phyloP scores from a whole-genome alignment of 2,888 invertebrate genomes.

The Eledona agricola region DNA sequence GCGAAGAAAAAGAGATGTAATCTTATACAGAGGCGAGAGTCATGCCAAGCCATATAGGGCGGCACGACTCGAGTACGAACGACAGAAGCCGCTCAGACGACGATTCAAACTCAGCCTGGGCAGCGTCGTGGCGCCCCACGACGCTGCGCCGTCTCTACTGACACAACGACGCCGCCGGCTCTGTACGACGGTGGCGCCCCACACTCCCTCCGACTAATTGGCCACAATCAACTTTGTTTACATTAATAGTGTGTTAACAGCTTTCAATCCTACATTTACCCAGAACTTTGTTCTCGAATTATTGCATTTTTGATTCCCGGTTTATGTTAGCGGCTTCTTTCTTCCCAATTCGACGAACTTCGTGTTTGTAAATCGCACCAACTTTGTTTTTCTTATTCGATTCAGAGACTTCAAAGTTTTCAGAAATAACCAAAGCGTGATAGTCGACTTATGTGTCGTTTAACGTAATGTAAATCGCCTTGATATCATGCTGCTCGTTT shows the following conservation, averaged over 20 bases:
- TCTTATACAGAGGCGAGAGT: slow-evolving; percentile 62
- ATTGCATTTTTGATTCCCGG: slow-evolving; percentile 9
- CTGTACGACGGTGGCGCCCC: slow-evolving; percentile 40
- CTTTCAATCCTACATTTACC: slow-evolving; percentile 46
- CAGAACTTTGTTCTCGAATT: slow-evolving; percentile 25
- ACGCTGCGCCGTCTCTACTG: slow-evolving; percentile 33
- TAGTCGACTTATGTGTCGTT: too few relatives aligned
- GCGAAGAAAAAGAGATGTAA: slow-evolving; percentile 63
- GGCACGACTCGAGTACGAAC: slow-evolving; percentile 58
- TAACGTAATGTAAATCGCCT: too few relatives aligned
- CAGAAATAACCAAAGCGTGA: too few relatives aligned
- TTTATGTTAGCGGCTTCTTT: slow-evolving; percentile 19
- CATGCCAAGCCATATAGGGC: slow-evolving; percentile 64
- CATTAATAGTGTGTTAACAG: slow-evolving; percentile 48
- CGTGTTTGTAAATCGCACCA: too few relatives aligned
- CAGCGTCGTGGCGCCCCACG: slow-evolving; percentile 21
- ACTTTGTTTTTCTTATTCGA: too few relatives aligned
- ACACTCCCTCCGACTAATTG: slow-evolving; percentile 41
- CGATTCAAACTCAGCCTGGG: slow-evolving; percentile 38
- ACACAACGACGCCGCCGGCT: slow-evolving; percentile 34
- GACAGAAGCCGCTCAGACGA: slow-evolving; percentile 52
- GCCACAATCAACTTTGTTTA: slow-evolving; percentile 51
- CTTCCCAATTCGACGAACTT: too few relatives aligned
- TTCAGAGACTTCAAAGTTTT: too few relatives aligned
- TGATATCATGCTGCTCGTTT: too few relatives aligned